Conservation (phyloP, 1,140 invertebrate genomes). For the Sitodiplosis mosellana region DNA sequence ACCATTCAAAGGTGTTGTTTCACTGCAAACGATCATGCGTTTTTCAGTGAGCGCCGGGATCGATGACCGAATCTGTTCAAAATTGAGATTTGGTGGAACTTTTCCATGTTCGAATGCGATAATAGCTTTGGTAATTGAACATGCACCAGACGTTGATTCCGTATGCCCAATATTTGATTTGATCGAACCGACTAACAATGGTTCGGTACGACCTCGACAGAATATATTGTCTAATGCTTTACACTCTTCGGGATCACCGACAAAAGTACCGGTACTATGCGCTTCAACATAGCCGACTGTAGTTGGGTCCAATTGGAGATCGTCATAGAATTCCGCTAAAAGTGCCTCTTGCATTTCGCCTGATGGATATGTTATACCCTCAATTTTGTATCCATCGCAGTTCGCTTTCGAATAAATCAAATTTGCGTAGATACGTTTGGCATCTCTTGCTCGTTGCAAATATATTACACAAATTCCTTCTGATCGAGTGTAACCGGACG, state of each 20-base stretch:
- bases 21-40: slow-evolving; percentile 45
- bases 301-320: slow-evolving; percentile 53
- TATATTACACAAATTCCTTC: slow-evolving; percentile 62
- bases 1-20: slow-evolving; percentile 40
- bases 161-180: slow-evolving; percentile 91
- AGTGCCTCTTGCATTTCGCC: slow-evolving; percentile 62
- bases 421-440: slow-evolving; percentile 56
- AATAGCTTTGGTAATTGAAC: slow-evolving; percentile 62
- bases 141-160: slow-evolving; percentile 75
- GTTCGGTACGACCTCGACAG: slow-evolving; percentile 41
- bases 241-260: slow-evolving; percentile 72
- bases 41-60: slow-evolving; percentile 52
- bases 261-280: slow-evolving; percentile 68
- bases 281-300: slow-evolving; percentile 70
- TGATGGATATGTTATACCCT: slow-evolving; percentile 83
- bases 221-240: slow-evolving; percentile 69
- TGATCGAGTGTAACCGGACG: slow-evolving; percentile 53
- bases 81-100: slow-evolving; percentile 70
- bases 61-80: slow-evolving; percentile 45
- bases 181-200: slow-evolving; percentile 70
- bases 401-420: slow-evolving; percentile 39
- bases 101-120: slow-evolving; percentile 52
- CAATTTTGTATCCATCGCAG: slow-evolving; percentile 70
- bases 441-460: slow-evolving; percentile 61
- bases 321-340: slow-evolving; percentile 69